Evolutionary conservation across 2,797 vertebrate genomes (phyloP).

Genomic region (Mareca penelope): DNA sequence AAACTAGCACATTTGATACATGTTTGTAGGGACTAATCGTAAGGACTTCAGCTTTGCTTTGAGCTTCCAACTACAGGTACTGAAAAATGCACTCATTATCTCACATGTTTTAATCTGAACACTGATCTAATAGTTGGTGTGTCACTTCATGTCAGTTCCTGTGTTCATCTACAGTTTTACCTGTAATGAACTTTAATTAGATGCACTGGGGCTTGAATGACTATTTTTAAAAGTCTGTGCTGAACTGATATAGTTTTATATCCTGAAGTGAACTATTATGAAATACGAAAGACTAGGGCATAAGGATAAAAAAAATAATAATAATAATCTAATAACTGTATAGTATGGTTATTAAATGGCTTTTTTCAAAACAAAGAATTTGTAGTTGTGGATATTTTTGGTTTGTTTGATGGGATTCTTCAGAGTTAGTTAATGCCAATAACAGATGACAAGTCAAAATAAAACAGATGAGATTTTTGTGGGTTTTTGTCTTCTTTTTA

Average conservation of each 20-base stretch:
- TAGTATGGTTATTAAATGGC: background rate
- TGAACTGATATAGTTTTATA: background rate
- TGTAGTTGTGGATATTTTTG: background rate
- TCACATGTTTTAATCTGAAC: background rate
- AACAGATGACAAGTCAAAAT: background rate
- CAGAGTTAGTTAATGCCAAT: background rate
- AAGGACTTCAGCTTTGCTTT: background rate
- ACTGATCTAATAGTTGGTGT: background rate
- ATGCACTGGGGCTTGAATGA: background rate
- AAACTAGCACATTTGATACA: background rate
- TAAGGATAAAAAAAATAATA: background rate
- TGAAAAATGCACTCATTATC: conserved; percentile 14
- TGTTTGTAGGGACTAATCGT: background rate
- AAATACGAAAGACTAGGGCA: background rate
- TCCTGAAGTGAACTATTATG: background rate
- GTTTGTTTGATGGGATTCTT: background rate
- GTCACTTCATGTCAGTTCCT: background rate
- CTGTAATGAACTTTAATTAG: conserved; percentile 28
- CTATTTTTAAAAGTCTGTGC: background rate
- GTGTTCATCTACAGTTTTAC: background rate
- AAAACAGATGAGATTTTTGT: background rate
- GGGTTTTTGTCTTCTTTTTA: no score
- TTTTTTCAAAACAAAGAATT: background rate
- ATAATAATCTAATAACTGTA: background rate
- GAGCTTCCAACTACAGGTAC: background rate